A percentile compares a stretch with the other conserved stretches of the same genome.
Conservation (phyloP, 1,140 invertebrate genomes). For the Papilio xuthus region DNA sequence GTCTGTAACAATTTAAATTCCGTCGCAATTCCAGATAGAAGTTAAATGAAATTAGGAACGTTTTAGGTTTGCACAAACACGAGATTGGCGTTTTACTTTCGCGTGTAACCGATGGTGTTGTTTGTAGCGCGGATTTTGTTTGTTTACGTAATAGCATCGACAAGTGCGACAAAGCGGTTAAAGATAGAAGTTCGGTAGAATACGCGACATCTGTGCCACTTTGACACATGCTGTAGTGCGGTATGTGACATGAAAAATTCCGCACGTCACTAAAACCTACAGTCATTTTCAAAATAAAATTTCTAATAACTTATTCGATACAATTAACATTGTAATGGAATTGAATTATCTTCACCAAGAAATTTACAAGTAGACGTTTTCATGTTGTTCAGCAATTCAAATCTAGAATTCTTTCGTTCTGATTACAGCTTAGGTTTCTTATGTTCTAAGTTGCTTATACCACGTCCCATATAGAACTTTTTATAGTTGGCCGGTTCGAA, state of each 20-base stretch:
- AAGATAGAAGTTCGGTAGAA: slow-evolving; percentile 42
- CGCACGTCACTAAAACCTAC: background rate
- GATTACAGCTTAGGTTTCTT: background rate
- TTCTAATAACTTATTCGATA: background rate
- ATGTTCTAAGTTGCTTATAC: background rate
- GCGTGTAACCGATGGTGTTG: slow-evolving; percentile 6
- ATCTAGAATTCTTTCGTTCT: background rate
- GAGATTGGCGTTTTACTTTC: slow-evolving; percentile 32
- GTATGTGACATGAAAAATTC: slow-evolving; percentile 11
- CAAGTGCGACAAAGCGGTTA: slow-evolving; percentile 48
- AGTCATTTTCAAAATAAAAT: background rate
- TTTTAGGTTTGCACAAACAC: slow-evolving; percentile 28
- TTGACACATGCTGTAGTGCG: slow-evolving; percentile 19
- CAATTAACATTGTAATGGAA: background rate
- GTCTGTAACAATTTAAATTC: slow-evolving; percentile 37
- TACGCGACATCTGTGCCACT: slow-evolving; percentile 19
- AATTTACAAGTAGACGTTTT: background rate
- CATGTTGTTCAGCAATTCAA: background rate
- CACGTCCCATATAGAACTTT: slow-evolving; percentile 27
- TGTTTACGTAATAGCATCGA: slow-evolving; percentile 58
- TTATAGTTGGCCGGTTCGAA: slow-evolving; percentile 24
- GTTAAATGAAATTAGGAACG: slow-evolving; percentile 36
- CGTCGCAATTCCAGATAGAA: slow-evolving; percentile 34
- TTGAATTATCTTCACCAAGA: background rate
- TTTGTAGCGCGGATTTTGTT: slow-evolving; percentile 29